phyloP scores from a whole-genome alignment of 2,113 vertebrate genomes.

The Scomber scombrus region DNA sequence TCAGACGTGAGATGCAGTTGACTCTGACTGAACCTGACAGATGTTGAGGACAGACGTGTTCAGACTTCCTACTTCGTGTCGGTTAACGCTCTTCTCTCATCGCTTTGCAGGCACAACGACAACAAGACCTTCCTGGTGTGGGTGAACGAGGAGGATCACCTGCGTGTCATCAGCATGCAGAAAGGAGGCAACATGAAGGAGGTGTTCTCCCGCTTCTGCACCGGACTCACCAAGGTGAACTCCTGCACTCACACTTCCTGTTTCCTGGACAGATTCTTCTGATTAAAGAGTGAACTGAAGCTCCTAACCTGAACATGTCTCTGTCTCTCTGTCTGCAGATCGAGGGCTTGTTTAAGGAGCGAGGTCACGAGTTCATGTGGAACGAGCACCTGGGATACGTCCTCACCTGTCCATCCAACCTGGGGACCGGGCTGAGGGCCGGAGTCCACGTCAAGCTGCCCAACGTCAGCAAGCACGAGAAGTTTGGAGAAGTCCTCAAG shows the following conservation, averaged over 20 bases:
- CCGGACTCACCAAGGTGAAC: constrained; percentile 91
- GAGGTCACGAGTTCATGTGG: constrained; percentile 96
- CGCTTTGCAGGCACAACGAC: constrained; percentile 91
- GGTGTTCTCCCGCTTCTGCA: constrained; percentile 95
- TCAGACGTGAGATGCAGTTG: too few relatives aligned
- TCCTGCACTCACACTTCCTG: not conserved
- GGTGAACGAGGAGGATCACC: constrained; percentile 98
- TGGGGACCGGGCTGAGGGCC: constrained; percentile 94
- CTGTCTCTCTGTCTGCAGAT: constrained; percentile 82
- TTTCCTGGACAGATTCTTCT: not conserved
- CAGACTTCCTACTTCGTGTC: not conserved
- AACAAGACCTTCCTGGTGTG: constrained; percentile 97
- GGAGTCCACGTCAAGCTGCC: constrained; percentile 96
- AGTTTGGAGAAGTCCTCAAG: constrained; percentile 92
- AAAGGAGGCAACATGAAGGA: constrained; percentile 97
- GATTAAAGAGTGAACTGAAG: too few relatives aligned
- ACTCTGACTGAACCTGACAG: not conserved
- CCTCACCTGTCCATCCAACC: constrained; percentile 96
- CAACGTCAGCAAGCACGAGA: constrained; percentile 91
- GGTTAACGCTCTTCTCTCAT: not conserved
- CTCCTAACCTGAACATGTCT: not conserved
- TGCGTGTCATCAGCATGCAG: constrained; percentile 98
- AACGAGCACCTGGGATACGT: constrained; percentile 95
- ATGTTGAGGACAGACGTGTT: not conserved
- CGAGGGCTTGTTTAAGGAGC: constrained; percentile 92